Conservation (phyloP, 2,797 vertebrate species). For the Lagorchestes hirsutus region DNA sequence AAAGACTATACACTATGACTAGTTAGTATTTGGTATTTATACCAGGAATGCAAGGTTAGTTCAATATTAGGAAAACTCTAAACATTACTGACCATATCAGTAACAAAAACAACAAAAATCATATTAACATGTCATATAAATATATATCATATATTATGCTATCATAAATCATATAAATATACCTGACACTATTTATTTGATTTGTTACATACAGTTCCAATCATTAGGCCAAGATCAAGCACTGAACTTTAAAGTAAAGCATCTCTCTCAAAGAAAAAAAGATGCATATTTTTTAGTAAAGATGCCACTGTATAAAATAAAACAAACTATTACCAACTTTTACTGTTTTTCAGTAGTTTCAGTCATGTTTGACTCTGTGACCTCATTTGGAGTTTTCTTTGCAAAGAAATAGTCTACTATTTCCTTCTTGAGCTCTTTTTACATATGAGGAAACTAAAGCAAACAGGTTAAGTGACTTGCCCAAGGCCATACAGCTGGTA, state of each 20-base stretch:
- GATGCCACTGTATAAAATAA: constrained; percentile 66
- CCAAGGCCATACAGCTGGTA: neutral
- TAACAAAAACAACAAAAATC: neutral
- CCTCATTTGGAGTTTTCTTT: neutral
- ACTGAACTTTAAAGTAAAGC: constrained; percentile 69
- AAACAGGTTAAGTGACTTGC: neutral
- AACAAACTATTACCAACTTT: neutral
- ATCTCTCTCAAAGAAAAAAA: constrained; percentile 66
- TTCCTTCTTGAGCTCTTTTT: neutral
- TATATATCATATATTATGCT: no score
- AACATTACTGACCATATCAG: neutral
- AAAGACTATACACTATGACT: no score
- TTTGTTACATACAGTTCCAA: neutral
- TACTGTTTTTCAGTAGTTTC: neutral
- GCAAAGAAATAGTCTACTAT: neutral
- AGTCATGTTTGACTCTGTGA: neutral
- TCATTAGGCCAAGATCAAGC: neutral
- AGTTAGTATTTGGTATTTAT: neutral
- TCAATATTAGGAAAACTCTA: neutral
- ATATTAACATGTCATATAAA: neutral
- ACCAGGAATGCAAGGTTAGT: neutral
- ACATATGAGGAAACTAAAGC: neutral
- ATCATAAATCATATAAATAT: neutral
- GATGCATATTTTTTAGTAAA: constrained; percentile 82
- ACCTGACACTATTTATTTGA: constrained; percentile 21